phyloP scores from a whole-genome alignment of 2,888 invertebrate species.

The Dicyrtomina minuta region DNA sequence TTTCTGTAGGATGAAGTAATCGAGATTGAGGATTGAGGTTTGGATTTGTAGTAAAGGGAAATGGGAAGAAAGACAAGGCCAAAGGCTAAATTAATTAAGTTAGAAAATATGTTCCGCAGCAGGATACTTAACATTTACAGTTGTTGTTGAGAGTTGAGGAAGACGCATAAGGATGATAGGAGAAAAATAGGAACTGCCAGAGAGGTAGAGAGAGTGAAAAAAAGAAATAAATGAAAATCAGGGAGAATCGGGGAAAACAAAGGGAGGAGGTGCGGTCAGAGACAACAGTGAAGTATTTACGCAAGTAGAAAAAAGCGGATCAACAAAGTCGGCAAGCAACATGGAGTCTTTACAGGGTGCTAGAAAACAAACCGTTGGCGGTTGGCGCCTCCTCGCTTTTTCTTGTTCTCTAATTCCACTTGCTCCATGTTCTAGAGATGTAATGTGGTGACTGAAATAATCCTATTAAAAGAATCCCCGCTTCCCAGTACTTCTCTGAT shows the following conservation, averaged over 20 bases:
- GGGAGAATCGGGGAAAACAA: slow-evolving; percentile 27
- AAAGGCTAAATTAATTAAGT: slow-evolving; percentile 35
- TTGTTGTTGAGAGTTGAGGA: slow-evolving; percentile 13
- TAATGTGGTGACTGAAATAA: slow-evolving; percentile 11
- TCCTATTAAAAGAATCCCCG: slow-evolving; percentile 11
- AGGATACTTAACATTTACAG: slow-evolving; percentile 27
- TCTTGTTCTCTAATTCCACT: slow-evolving; percentile 22
- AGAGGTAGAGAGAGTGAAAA: background rate
- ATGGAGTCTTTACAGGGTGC: slow-evolving; percentile 35
- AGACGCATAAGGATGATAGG: slow-evolving; percentile 3
- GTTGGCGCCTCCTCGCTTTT: slow-evolving; percentile 24
- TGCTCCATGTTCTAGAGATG: slow-evolving; percentile 11
- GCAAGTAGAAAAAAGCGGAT: slow-evolving; percentile 20
- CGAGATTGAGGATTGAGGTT: background rate
- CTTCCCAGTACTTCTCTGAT: background rate
- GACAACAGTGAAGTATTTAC: slow-evolving; percentile 32
- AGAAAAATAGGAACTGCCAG: slow-evolving; percentile 18
- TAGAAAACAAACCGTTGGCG: slow-evolving; percentile 37
- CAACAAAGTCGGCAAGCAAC: slow-evolving; percentile 33
- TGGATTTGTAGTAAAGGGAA: background rate
- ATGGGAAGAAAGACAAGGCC: slow-evolving; percentile 21
- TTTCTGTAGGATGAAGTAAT: background rate
- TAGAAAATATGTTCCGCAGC: slow-evolving; percentile 34
- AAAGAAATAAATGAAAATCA: slow-evolving; percentile 34
- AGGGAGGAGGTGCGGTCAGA: slow-evolving; percentile 33